phyloP scores from a whole-genome alignment of 2,797 vertebrate species.

The Poecilia wingei region DNA sequence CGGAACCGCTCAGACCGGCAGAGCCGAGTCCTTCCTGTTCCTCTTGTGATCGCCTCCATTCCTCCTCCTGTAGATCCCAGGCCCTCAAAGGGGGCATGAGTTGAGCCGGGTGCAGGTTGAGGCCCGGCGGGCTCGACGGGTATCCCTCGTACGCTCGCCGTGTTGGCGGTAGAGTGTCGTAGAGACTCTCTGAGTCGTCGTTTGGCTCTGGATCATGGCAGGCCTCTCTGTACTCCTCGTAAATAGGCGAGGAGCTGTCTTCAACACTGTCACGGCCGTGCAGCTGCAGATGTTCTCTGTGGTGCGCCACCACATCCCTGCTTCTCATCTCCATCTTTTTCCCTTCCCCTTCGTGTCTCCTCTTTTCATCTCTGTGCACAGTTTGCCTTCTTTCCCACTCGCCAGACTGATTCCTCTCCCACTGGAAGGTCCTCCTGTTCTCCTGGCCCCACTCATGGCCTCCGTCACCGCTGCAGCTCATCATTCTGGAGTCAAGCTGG shows the following conservation, averaged over 20 bases:
- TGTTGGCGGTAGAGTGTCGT: constrained; percentile 84
- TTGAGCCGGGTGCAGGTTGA: constrained; percentile 75
- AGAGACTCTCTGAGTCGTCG: constrained; percentile 76
- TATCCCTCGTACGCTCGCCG: constrained; percentile 80
- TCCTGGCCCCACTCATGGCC: constrained; percentile 35
- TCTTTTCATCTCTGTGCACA: constrained; percentile 46
- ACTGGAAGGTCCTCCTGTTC: constrained; percentile 62
- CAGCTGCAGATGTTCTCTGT: constrained; percentile 28
- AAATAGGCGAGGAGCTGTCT: constrained; percentile 67
- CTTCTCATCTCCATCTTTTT: constrained; percentile 15
- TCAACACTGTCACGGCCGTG: constrained; percentile 41
- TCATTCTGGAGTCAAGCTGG: constrained; percentile 69
- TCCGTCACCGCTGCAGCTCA: constrained; percentile 36
- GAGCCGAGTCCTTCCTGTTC: constrained; percentile 35
- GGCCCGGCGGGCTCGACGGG: constrained; percentile 63
- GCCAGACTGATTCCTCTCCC: constrained; percentile 76
- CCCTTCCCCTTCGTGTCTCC: constrained; percentile 26
- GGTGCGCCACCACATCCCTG: constrained; percentile 32
- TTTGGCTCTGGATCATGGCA: constrained; percentile 26
- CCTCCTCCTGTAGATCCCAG: constrained; percentile 67
- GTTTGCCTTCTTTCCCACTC: constrained; percentile 64
- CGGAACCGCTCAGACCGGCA: constrained; percentile 45
- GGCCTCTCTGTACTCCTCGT: constrained; percentile 71
- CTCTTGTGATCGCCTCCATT: constrained; percentile 58
- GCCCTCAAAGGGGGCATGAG: constrained; percentile 74